Evolutionary conservation across 2,797 vertebrate species (phyloP), one percentile per base, ranked within the genome.

Genomic region (Sebastes baramenuke): DNA sequence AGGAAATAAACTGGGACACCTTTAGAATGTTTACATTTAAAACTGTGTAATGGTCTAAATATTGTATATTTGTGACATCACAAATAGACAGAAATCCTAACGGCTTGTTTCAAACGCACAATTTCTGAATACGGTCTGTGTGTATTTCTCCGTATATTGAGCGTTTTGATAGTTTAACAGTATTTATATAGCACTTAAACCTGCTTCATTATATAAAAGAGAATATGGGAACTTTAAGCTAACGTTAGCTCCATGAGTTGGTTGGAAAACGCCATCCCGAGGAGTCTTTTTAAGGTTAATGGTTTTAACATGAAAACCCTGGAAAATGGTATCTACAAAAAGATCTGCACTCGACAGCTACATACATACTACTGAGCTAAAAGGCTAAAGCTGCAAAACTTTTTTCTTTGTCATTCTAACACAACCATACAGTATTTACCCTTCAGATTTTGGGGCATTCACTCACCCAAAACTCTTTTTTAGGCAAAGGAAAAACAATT

Each of bases 401-500:
- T 4, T 18, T 42, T 49, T 3, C 36, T 49, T 49, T 49, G 42
- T 20, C 5, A 20, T 46, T 52, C 11, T 67, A 30, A 52, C 18
- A n/a, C 25, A 52, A 67, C 27, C 20, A 18, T 20, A 46, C 14
- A 18, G 42, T 46, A 46, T 8, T 46, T 46, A 46, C 42, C 42
- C 42, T 46, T 46, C 0, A 46, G 42, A 79, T 74, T 77, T 76
- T 65, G 61, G 75, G 54, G 2, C 24, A 22, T 81, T 46, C 61
- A 75, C 49, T 80, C 69, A 74, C 58, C n/a, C 65, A 77, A 79
- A 82, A 55, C 6, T 27, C 2, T 18, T 54, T 78, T 80, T 58
- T 13, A 58, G 67, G 36, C 22, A 82, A 73, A 72, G n/a, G 27
- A 75, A 84, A 62, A 72, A 5, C 30, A 75, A 73, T 82, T 68